Evolutionary conservation across 2,113 vertebrate genomes (phyloP), one percentile per base, ranked within the genome.

Genomic region (Rattus rattus): DNA sequence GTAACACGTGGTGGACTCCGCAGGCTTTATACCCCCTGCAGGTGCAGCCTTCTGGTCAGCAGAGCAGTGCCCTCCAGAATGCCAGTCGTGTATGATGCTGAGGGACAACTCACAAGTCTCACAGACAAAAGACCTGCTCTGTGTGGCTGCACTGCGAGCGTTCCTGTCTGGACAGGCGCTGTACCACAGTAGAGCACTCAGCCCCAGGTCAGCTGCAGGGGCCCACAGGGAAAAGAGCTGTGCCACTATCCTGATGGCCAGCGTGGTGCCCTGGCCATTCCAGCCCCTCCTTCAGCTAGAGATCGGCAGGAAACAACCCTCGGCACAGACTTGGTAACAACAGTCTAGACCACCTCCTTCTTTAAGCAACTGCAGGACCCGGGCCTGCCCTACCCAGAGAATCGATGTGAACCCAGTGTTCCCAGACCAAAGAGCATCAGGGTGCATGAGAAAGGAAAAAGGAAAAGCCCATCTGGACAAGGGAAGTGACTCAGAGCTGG

Each of bases 401-500:
- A 70, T 52, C 65, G 2, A 36, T 69, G 47, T 49, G 96, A 69
- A 39, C 76, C 88, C 69, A 84, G 94, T 36, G 39, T 97, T 96
- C 97, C 8, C 2, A 92, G 95, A 96, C 67, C 93, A 72, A 86
- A 11, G 1, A 79, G 96, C 49, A 93, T 76, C 59, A 94, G 94
- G 91, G 24, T 84, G 88, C 85, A 94, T 52, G 84, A 72, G 84
- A 80, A 90, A 67, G 79, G 73, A 73, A 61, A 67, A 73, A 67
- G 59, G 63, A 85, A 91, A 96, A 90, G 69, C 47, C 36, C 92
- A 96, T 84, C 89, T 97, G 93, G 73, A 56, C 90, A 59, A 91
- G 79, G 97, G 88, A 97, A 95, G 95, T 97, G 98, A 97, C 63
- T 98, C 98, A 97, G 96, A 97, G 95, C 96, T 97, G 96, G 96